phyloP scores from a whole-genome alignment of 2,797 vertebrate species.

The Arremon brunneinucha region DNA sequence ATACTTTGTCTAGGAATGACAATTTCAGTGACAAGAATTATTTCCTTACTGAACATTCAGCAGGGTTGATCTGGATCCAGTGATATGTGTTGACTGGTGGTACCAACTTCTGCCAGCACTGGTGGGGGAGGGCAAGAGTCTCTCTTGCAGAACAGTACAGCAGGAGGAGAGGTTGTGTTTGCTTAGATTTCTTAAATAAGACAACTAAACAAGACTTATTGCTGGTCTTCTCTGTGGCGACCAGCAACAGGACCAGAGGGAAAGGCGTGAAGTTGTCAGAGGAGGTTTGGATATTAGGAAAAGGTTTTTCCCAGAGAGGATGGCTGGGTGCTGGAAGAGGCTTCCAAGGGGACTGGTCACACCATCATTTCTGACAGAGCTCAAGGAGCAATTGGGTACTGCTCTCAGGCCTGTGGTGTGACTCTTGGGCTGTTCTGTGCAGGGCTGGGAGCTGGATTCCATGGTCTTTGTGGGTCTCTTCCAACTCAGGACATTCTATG shows the following conservation, averaged over 20 bases:
- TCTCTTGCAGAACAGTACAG: not conserved
- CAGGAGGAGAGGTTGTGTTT: not conserved
- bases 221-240: not conserved
- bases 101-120: not conserved
- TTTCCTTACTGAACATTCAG: not conserved
- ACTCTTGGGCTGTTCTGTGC: not conserved
- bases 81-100: not conserved
- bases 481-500: not conserved
- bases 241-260: not conserved
- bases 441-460: not conserved
- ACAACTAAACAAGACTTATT: not conserved
- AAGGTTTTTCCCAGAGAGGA: not conserved
- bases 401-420: not conserved
- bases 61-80: not conserved
- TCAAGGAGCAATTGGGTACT: not conserved
- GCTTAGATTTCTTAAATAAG: not conserved
- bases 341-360: not conserved
- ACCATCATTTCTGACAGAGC: not conserved
- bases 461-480: not conserved
- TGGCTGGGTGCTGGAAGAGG: not conserved
- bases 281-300: not conserved
- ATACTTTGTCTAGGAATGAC: not conserved
- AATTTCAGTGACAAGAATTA: not conserved
- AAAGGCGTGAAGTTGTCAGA: not conserved
- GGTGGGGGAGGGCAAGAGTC: accelerated